Evolutionary conservation across 2,888 invertebrate genomes (phyloP).

Genomic region (Branchipolynoe longqiensis): DNA sequence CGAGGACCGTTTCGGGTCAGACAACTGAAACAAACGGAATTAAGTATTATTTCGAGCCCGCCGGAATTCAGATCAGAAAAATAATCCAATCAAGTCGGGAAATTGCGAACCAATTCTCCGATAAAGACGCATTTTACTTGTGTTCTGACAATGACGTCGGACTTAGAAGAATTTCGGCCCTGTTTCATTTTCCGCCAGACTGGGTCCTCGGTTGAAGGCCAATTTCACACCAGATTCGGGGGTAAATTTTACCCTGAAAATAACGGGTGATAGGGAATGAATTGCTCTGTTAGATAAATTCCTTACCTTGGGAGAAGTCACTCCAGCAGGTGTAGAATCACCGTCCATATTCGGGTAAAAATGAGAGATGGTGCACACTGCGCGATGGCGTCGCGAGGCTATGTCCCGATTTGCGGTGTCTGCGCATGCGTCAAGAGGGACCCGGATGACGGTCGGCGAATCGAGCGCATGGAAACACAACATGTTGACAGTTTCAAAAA

Average conservation of each 20-base stretch:
- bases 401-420: constrained; percentile 71
- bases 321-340: constrained; percentile 64
- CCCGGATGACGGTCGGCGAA: constrained; percentile 19
- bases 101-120: neutral
- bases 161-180: constrained; percentile 79
- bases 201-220: neutral
- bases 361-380: constrained; percentile 63
- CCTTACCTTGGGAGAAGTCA: constrained; percentile 66
- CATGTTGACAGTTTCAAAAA: no score
- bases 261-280: neutral
- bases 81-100: neutral
- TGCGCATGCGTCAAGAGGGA: constrained; percentile 73
- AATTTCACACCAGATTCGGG: neutral
- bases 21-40: neutral
- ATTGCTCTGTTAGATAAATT: neutral
- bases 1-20: neutral
- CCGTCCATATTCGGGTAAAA: constrained; percentile 66
- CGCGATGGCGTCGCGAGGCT: constrained; percentile 67
- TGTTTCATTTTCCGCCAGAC: constrained; percentile 68
- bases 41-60: neutral
- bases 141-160: constrained; percentile 63
- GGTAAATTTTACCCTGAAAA: neutral
- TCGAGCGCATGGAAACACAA: no score
- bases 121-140: neutral
- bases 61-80: neutral